Evolutionary conservation across 2,113 vertebrate genomes (phyloP), one percentile per base, ranked within the genome.

Genomic region (Syngnathus scovelli): DNA sequence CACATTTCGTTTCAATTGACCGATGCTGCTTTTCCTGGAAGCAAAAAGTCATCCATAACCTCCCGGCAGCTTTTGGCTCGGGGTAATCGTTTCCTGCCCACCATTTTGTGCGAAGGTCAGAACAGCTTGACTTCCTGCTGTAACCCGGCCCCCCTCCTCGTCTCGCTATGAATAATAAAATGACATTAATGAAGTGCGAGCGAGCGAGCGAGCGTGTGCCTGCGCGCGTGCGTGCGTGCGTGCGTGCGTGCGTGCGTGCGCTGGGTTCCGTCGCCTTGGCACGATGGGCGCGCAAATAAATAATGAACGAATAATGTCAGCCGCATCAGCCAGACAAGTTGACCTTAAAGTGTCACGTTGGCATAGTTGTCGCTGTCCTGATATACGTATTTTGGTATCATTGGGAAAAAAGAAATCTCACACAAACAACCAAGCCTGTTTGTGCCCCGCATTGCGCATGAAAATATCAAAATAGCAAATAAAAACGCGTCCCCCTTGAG

Each of bases 101-200:
- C 6, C 12, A 19, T 37, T 60, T 63, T 51, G 48, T 23, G 23
- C 58, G 43, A 67, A 67, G 68, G 64, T 64, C 69, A 60, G 49
- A 60, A 27, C 64, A 60, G 49, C 61, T 68, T n/a, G 21, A 10
- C 51, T 27, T n/a, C 44, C 44, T 27, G 38, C 52, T 66, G 37
- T 38, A 55, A 55, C 49, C 23, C 21, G 15, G 18, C 38, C 60
- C 60, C 60, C 19, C 38, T n/a, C 61, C n/a, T 8, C n/a, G 27
- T 49, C 39, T 33, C 37, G 4, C 51, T 54, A 19, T 54, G 38
- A 64, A 71, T 76, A 16, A 64, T 62, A 54, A 63, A 68, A 27
- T 54, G 18, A 8, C 37, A 71, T 64, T 19, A 64, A 76, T 54
- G 54, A 67, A 10, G 54, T 58, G 48, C 44, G 37, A 61, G 60